phyloP scores from a whole-genome alignment of 2,113 vertebrate species.

The Myotis lucifugus region DNA sequence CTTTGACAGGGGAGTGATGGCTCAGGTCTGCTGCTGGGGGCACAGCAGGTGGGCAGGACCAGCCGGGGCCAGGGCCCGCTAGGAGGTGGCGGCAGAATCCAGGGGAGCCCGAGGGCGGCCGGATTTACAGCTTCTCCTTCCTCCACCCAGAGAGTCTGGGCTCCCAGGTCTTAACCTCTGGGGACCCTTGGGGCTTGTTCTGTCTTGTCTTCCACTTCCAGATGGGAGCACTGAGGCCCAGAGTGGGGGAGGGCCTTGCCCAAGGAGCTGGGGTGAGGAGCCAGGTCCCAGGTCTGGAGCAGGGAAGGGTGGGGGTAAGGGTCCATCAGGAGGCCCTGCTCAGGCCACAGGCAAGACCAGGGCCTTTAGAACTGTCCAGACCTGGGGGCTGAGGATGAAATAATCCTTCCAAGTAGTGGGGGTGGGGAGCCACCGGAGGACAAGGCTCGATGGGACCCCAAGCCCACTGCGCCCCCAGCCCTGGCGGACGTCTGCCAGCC shows the following conservation, averaged over 20 bases:
- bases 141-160: neutral
- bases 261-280: neutral
- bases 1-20: neutral
- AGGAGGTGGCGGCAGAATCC: neutral
- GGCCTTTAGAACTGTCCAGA: neutral
- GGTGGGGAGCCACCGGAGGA: neutral
- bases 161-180: neutral
- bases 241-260: neutral
- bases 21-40: neutral
- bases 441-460: too few species aligned
- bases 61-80: neutral
- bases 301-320: neutral
- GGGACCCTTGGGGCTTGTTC: neutral
- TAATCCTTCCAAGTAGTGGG: neutral
- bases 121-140: neutral
- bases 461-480: neutral
- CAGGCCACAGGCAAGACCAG: neutral
- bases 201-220: neutral
- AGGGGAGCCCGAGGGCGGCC: neutral
- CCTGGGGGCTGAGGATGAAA: neutral
- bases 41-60: neutral
- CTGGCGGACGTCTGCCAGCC: neutral
- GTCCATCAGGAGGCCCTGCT: rapidly evolving
- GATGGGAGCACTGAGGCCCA: neutral
- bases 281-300: neutral